Conservation (phyloP, 2,113 vertebrate species). For the Arenaria interpres region DNA sequence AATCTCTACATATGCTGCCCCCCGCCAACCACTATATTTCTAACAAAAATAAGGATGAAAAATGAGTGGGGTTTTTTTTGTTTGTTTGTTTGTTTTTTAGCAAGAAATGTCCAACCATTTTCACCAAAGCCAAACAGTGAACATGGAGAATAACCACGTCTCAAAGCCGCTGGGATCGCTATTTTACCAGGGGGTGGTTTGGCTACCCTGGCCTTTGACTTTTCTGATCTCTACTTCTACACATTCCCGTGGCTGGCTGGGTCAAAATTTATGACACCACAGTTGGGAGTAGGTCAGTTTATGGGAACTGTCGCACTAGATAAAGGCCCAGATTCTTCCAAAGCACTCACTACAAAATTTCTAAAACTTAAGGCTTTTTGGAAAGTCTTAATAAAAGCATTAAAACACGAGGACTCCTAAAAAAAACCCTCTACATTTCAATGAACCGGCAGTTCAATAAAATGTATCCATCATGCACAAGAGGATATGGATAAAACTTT, state of each 20-base stretch:
- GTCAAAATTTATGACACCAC: neutral
- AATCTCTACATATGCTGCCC: neutral
- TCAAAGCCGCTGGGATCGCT: neutral
- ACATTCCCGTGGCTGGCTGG: neutral
- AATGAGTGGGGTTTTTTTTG: accelerated
- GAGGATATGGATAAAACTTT: neutral
- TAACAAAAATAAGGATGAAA: neutral
- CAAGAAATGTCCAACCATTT: neutral
- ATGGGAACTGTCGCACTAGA: neutral
- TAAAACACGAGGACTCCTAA: neutral
- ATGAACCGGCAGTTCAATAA: neutral
- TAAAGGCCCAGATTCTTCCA: neutral
- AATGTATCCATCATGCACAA: neutral
- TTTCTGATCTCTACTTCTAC: neutral
- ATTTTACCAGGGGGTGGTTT: neutral
- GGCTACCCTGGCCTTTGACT: neutral
- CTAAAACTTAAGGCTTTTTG: neutral
- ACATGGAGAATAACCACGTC: neutral
- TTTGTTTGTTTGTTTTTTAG: no score
- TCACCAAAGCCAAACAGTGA: neutral
- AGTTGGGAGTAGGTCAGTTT: neutral
- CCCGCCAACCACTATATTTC: neutral
- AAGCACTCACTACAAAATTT: neutral
- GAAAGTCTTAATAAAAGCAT: neutral
- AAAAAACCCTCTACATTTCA: neutral